Percentiles rank a stretch among this genome's conserved stretches.
Conservation (phyloP, 2,888 invertebrate species). For the Dolichomitus sp. region DNA sequence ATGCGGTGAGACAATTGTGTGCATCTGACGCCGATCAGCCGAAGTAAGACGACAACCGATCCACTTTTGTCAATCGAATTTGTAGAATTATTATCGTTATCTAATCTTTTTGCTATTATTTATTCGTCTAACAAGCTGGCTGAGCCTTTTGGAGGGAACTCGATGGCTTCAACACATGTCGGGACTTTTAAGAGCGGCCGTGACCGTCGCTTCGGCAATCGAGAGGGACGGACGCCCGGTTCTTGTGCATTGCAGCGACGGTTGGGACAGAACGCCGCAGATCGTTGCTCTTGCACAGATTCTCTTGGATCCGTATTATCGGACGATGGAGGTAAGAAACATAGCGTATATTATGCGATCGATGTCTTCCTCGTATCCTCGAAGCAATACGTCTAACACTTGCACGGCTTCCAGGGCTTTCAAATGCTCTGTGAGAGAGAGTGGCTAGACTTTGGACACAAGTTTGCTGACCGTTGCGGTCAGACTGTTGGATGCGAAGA, state of each 20-base stretch:
- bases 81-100: not conserved
- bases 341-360: constrained; percentile 2
- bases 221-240: constrained; percentile 95
- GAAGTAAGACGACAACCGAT: constrained; percentile 88
- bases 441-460: constrained; percentile 99
- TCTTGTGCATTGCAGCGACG: constrained; percentile 99
- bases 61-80: not conserved
- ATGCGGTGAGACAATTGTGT: constrained; percentile 93
- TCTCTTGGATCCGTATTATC: constrained; percentile 97
- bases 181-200: constrained; percentile 93
- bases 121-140: constrained; percentile 91
- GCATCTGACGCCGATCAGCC: constrained; percentile 93
- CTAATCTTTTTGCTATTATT: constrained; percentile 36
- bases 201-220: constrained; percentile 93
- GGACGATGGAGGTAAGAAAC: constrained; percentile 93
- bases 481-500: constrained; percentile 94
- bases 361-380: constrained; percentile 11
- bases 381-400: constrained; percentile 29
- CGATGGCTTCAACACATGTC: constrained; percentile 97
- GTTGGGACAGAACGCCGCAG: constrained; percentile 99
- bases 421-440: constrained; percentile 97
- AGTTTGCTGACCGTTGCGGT: constrained; percentile 98
- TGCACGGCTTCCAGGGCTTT: constrained; percentile 92
- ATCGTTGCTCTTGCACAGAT: constrained; percentile 97
- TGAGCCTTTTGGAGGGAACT: constrained; percentile 94